These are phyloP conservation scores for Nothoprocta perdicaria DNA, from an alignment of 2,113 vertebrate genomes.

Conservation along the genomic window DNA sequence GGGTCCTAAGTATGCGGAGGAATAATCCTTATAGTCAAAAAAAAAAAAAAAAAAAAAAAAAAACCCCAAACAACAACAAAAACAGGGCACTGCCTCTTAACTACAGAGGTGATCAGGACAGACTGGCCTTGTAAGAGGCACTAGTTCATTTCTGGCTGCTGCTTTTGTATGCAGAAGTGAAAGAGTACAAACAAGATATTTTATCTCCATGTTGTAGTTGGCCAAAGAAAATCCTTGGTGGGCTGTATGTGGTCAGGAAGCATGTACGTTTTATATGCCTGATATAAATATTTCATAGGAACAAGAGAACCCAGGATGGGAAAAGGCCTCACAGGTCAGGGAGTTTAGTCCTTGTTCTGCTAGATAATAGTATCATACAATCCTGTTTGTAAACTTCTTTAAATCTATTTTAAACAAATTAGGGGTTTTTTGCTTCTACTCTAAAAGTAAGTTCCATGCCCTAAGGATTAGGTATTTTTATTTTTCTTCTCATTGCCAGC, in stretches of 20 bases:
- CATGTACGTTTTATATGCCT: background rate
- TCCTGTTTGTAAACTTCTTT: background rate
- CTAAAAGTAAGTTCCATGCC: background rate
- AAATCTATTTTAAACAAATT: background rate
- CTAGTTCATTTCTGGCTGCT: accelerated
- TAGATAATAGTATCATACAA: background rate
- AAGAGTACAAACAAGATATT: background rate
- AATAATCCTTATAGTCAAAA: background rate
- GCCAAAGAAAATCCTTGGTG: background rate
- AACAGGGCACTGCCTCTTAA: background rate
- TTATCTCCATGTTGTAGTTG: background rate
- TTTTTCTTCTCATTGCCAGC: background rate
- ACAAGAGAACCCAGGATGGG: background rate
- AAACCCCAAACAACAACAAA: no score
- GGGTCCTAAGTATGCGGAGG: background rate
- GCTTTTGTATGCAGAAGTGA: background rate
- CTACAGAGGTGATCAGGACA: background rate
- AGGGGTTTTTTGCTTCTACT: background rate
- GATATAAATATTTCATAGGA: background rate
- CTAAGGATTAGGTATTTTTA: background rate
- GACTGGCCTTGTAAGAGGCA: background rate
- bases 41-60: no score
- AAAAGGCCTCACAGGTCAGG: background rate
- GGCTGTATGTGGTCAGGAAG: background rate
- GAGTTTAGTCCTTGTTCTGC: background rate